Base-by-base conservation (phyloP, 2,797 vertebrate genomes). In the Podarcis siculus region DNA sequence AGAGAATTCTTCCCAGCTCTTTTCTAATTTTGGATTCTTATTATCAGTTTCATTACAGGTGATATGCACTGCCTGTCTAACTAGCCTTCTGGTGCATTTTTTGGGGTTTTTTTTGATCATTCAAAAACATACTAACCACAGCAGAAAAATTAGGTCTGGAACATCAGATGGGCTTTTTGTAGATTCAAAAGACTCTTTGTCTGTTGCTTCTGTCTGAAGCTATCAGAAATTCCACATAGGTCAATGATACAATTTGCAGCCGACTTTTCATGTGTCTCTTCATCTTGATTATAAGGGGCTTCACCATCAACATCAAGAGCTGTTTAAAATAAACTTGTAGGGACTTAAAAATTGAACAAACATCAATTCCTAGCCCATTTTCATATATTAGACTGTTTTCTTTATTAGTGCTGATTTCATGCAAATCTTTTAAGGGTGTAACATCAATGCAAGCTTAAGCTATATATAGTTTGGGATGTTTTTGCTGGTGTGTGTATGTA, bases 21-120 rank as follows among this genome's bases (percentile, higher is more conserved):
- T 85, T 67, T 67, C 19, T 82, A 21, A 0, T 78, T 42, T 90
- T 17, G 83, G 0, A 0, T 78, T 86, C 83, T 80, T 55, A 55
- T 77, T 85, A 79, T 7, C 23, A 15, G 1, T 81, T 91, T 35
- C 91, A 86, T 15, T 55, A 39, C 32, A 23, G 19, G n/a, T 81
- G n/a, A 61, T 67, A 79, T 37, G 13, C 17, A 19, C 9, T 17
- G 7, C 25, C 30, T 78, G 13, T 79, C 67, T 35, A 79, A 86
- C 21, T 79, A 79, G 64, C 49, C 25, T 72, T 73, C 49, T 71
- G 9, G 25, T 55, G n/a, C n/a, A n/a, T n/a, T n/a, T n/a, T n/a
- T n/a, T n/a, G n/a, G 9, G 39, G 3, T 5, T 61, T 37, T 87
- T 84, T 86, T 80, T n/a, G 27, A 72, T 87, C 27, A 42, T 58